Conservation (phyloP, 2,797 vertebrate species). For the Morus bassanus region DNA sequence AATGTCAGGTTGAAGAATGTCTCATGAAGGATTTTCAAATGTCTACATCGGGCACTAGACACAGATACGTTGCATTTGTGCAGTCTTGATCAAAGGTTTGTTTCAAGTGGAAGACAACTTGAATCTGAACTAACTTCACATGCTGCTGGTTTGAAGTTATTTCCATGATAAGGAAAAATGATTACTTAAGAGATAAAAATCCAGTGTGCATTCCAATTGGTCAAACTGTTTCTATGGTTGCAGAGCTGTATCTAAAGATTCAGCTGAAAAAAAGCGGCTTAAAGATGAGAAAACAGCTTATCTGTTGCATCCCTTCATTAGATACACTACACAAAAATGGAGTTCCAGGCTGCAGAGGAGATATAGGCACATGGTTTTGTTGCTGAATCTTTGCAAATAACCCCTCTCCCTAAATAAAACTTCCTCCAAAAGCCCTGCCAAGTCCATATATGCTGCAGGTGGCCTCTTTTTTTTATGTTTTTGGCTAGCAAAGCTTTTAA, state of each 20-base stretch:
- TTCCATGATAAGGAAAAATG: not conserved
- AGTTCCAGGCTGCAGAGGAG: not conserved
- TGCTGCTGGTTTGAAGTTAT: not conserved
- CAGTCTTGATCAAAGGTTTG: not conserved
- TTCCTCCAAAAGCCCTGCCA: not conserved
- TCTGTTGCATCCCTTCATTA: not conserved
- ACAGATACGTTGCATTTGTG: not conserved
- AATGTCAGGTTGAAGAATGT: not conserved
- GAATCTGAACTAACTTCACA: not conserved
- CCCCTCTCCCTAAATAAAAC: not conserved
- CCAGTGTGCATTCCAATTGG: not conserved
- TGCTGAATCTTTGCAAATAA: slow-evolving; percentile 9
- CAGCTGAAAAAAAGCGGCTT: not conserved
- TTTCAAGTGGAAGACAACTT: not conserved
- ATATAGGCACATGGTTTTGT: not conserved
- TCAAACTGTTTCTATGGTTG: slow-evolving; percentile 22
- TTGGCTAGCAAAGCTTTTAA: not conserved
- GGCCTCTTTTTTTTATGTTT: not conserved
- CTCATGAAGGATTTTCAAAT: not conserved
- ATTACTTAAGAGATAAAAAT: slow-evolving; percentile 18
- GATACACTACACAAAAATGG: not conserved
- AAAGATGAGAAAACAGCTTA: not conserved
- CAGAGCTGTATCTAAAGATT: slow-evolving; percentile 2
- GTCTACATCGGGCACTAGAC: not conserved
- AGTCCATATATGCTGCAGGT: not conserved